Evolutionary conservation across 2,797 vertebrate genomes (phyloP), one percentile per base, ranked within the genome.

Genomic region (Aplochiton taeniatus): DNA sequence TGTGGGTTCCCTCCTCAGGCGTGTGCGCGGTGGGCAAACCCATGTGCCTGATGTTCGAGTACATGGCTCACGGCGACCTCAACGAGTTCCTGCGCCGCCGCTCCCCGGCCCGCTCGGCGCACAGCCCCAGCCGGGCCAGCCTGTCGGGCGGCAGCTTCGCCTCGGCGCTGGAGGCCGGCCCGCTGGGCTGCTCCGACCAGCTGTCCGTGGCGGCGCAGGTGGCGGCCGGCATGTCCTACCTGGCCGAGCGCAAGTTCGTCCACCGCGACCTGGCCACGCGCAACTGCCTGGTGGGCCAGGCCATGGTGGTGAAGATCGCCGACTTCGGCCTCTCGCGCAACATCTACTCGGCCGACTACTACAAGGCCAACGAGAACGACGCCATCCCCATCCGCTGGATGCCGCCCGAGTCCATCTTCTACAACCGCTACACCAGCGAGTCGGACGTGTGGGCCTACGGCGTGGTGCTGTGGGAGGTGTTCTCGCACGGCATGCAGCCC

Each of bases 331-430:
- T 99, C 54, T 99, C 98, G 0, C 90, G 97, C 70, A 99, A 98
- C 81, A 98, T 99, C 86, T 99, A 99, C 80, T 97, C 96, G 0
- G 98, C 98, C 0, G 98, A 99, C 84, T 99, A 99, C 80, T 99
- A 99, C 90, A 99, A 99, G 86, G 98, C 97, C 0, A 95, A 95
- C 0, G 98, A 99, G 74, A 99, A 99, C 0, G 98, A 99, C 0
- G 97, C 98, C 55, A 98, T 98, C 73, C 98, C 98, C 1, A 98
- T 99, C 66, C 95, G 97, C 31, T 99, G 98, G 97, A 99, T 99
- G 97, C 98, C 98, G 0, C 98, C 98, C 0, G 98, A 99, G 81
- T 99, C 98, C 4, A 99, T 99, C 69, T 99, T 99, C 91, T 99
- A 97, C 72, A 99, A 99, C 75, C 98, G 97, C 57, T 99, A 99